These are phyloP conservation scores for Gonatopus flavifemur DNA, from an alignment of 1,140 invertebrate species.

Conservation along the genomic window DNA sequence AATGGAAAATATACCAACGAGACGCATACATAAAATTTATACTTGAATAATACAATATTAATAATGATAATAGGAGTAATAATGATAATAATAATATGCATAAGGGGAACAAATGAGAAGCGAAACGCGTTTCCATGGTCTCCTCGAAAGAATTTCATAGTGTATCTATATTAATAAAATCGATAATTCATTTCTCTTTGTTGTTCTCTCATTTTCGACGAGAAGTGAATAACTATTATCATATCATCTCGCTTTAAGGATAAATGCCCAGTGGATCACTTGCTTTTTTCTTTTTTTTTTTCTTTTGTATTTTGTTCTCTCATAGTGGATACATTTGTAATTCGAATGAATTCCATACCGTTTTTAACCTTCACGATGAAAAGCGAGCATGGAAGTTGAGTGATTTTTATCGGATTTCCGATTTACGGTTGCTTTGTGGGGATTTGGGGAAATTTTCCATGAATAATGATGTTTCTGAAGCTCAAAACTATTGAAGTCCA, in stretches of 20 bases:
- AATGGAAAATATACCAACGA: constrained; percentile 18
- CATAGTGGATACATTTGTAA: too few relatives aligned
- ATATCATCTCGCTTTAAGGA: constrained; percentile 4
- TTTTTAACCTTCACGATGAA: too few relatives aligned
- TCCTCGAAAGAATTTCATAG: constrained; percentile 10
- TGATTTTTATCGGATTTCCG: too few relatives aligned
- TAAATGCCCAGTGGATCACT: constrained; percentile 31
- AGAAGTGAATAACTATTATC: neutral
- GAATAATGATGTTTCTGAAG: too few relatives aligned
- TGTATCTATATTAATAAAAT: constrained; percentile 5
- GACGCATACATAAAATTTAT: constrained; percentile 10
- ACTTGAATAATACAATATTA: constrained; percentile 17
- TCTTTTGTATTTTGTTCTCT: neutral
- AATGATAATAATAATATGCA: constrained; percentile 11
- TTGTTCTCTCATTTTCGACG: too few relatives aligned
- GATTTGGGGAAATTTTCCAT: too few relatives aligned
- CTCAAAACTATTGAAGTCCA: too few relatives aligned
- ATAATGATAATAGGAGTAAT: constrained; percentile 9
- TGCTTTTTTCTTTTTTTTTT: neutral
- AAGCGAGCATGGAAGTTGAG: too few relatives aligned
- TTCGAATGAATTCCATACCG: too few relatives aligned
- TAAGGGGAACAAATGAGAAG: constrained; percentile 7
- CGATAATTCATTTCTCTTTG: neutral
- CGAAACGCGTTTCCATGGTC: neutral
- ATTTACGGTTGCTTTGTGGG: too few relatives aligned